Evolutionary conservation across 1,140 invertebrate genomes (phyloP).

Genomic region (Macrotrachela quadricornifera): DNA sequence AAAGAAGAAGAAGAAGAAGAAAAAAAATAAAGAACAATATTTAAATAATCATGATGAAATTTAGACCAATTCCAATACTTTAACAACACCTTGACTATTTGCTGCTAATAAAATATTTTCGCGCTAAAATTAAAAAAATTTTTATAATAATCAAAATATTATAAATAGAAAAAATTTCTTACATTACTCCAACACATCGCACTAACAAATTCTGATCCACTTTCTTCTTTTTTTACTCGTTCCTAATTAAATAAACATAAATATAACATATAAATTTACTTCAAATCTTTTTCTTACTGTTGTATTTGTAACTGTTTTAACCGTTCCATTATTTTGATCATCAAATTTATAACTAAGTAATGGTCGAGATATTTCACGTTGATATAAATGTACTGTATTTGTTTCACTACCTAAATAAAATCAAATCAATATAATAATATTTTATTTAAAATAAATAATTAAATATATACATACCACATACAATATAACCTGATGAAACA

Average conservation of each 20-base stretch:
- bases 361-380: slow-evolving; percentile 65
- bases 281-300: no score
- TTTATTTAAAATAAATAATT: background rate
- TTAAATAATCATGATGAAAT: no score
- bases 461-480: slow-evolving; percentile 43
- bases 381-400: slow-evolving; percentile 78
- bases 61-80: slow-evolving; percentile 18
- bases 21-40: no score
- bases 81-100: slow-evolving; percentile 71
- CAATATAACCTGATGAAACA: slow-evolving; percentile 76
- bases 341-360: slow-evolving; percentile 72
- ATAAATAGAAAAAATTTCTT: no score
- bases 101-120: slow-evolving; percentile 71
- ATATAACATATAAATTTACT: slow-evolving; percentile 27
- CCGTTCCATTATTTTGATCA: slow-evolving; percentile 21
- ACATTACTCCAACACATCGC: slow-evolving; percentile 70
- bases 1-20: no score
- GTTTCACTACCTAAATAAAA: slow-evolving; percentile 51
- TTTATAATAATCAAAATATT: background rate
- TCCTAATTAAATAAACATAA: slow-evolving; percentile 42
- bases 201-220: slow-evolving; percentile 70
- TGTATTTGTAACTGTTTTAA: no score
- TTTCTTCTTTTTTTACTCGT: slow-evolving; percentile 48
- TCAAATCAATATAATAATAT: no score
- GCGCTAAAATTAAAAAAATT: slow-evolving; percentile 25